Base-by-base conservation (phyloP, 2,113 vertebrate species). In the Ranitomeya imitator region DNA sequence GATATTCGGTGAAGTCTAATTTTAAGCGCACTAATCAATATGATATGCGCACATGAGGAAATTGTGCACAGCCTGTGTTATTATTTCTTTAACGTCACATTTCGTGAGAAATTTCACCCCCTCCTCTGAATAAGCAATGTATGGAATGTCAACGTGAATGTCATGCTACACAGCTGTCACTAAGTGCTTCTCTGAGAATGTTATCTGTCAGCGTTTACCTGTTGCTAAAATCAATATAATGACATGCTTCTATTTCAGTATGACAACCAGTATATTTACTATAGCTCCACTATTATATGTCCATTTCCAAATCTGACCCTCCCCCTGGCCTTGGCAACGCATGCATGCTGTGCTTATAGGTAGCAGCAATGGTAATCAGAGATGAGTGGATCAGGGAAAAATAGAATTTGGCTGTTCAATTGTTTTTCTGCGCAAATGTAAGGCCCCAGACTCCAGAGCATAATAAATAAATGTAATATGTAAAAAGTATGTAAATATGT, bases 81-180 rank as follows among this genome's bases (percentile, higher is more conserved):
- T 78, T 78, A 8, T 21, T 55, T 21, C 19, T 13, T 19, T 16
- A 60, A 80, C 19, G 52, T 78, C 57, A 82, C 79, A 16, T 1
- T 45, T 31, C 2, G 23, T 63, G 23, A 61, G 21, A 19, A 5
- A 31, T 15, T 19, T 59, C 59, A 6, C 31, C 18, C 59, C 4
- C 18, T 18, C 4, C 18, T 8, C 23, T 59, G 57, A 59, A 45
- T 82, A 57, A 63, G 26, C 61, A 82, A 82, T 45, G 57, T 82
- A 15, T 14, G 26, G 79, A 82, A 82, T 63, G 57, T 63, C 79
- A 63, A 18, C 1, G 26, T 82, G 59, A 82, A 61, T 60, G 79
- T 61, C 79, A 63, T 37, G 4, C 60, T 21, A 63, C 18, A 60
- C 79, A 82, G 79, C 79, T 63, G 59, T 45, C 31, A 11, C 55